These are phyloP conservation scores for Oncorhynchus mykiss DNA, from an alignment of 2,113 vertebrate species.

Conservation along the genomic window DNA sequence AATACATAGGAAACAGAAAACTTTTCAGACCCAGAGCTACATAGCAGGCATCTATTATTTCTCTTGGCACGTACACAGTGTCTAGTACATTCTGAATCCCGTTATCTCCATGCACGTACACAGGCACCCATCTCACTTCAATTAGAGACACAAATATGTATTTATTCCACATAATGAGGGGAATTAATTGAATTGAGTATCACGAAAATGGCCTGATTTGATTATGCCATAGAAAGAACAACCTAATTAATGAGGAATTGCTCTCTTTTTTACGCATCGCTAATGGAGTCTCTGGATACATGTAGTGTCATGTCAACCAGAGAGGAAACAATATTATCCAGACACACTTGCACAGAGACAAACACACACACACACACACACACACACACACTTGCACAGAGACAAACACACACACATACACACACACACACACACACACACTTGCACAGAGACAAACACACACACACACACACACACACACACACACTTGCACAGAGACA, in stretches of 20 bases:
- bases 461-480: background rate
- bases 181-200: slow-evolving; percentile 20
- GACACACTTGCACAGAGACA: background rate
- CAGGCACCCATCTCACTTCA: slow-evolving; percentile 17
- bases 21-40: too few relatives aligned
- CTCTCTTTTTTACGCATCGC: slow-evolving; percentile 24
- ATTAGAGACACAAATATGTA: slow-evolving; percentile 35
- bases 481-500: background rate
- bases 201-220: slow-evolving; percentile 26
- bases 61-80: too few relatives aligned
- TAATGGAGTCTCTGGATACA: background rate
- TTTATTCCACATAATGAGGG: slow-evolving; percentile 34
- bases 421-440: too few relatives aligned
- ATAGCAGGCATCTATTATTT: too few relatives aligned
- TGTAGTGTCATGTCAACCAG: too few relatives aligned
- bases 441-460: background rate
- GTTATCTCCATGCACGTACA: background rate
- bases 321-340: too few relatives aligned
- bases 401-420: background rate
- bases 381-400: too few relatives aligned
- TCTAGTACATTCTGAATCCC: background rate
- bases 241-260: slow-evolving; percentile 29
- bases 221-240: slow-evolving; percentile 31
- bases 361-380: too few relatives aligned
- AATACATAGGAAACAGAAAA: too few relatives aligned